phyloP scores from a whole-genome alignment of 2,113 vertebrate species.

The Bujurquina vittata region DNA sequence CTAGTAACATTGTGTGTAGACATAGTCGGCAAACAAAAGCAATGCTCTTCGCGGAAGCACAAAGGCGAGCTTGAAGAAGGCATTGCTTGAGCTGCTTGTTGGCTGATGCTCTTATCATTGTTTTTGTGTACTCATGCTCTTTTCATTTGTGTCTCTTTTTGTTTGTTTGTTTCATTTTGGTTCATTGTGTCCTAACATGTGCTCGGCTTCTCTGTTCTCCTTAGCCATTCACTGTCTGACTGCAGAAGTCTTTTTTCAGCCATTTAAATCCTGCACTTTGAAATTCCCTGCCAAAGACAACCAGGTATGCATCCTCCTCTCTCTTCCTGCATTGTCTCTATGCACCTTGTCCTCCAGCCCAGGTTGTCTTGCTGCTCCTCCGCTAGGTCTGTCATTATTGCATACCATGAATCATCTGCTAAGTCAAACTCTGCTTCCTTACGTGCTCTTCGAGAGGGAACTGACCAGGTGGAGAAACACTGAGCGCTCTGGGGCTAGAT shows the following conservation, averaged over 20 bases:
- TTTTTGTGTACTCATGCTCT: slow-evolving; percentile 53
- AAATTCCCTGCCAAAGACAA: slow-evolving; percentile 79
- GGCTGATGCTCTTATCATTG: slow-evolving; percentile 55
- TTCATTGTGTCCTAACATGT: slow-evolving; percentile 80
- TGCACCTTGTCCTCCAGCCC: slow-evolving; percentile 56
- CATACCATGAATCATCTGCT: slow-evolving; percentile 33
- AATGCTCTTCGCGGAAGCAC: slow-evolving; percentile 38
- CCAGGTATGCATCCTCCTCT: slow-evolving; percentile 79
- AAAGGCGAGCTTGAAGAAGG: slow-evolving; percentile 29
- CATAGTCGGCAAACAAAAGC: slow-evolving; percentile 64
- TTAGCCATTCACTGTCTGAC: slow-evolving; percentile 84
- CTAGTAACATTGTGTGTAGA: slow-evolving; percentile 42
- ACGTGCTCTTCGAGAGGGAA: neutral
- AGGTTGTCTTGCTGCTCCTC: slow-evolving; percentile 50
- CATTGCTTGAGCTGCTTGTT: slow-evolving; percentile 70
- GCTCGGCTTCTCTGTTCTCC: slow-evolving; percentile 83
- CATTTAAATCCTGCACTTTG: slow-evolving; percentile 83
- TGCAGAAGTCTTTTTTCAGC: slow-evolving; percentile 83
- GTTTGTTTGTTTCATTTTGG: slow-evolving; percentile 30
- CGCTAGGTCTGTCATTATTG: slow-evolving; percentile 39
- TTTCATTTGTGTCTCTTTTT: slow-evolving; percentile 33
- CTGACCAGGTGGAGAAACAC: neutral
- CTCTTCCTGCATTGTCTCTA: slow-evolving; percentile 64
- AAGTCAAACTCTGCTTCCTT: neutral
- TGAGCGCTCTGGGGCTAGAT: neutral